phyloP scores from a whole-genome alignment of 2,888 invertebrate genomes.

The Oscheius sp. region DNA sequence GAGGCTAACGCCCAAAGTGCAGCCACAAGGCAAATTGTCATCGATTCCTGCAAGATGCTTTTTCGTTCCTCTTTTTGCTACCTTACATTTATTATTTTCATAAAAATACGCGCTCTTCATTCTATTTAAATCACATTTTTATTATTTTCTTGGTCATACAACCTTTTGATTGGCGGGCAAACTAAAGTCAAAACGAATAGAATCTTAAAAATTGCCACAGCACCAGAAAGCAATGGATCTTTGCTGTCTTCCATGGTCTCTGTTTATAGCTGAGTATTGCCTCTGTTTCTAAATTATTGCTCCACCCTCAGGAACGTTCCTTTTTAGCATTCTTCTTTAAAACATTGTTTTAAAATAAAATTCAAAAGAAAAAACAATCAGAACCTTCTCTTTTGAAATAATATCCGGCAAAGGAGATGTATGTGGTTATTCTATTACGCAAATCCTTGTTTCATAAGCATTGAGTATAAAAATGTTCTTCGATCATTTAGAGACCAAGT shows the following conservation, averaged over 20 bases:
- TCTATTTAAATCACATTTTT: not conserved
- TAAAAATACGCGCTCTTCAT: not conserved
- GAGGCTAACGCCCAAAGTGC: constrained; percentile 14
- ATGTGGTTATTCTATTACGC: no score
- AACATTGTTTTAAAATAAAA: no score
- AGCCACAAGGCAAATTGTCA: constrained; percentile 29
- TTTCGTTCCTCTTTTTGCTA: not conserved
- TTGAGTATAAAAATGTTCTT: no score
- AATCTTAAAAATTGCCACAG: not conserved
- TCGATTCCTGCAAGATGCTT: constrained; percentile 12
- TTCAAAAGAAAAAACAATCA: no score
- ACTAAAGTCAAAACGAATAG: not conserved
- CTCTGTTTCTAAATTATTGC: not conserved
- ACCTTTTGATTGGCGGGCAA: not conserved
- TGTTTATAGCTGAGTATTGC: not conserved
- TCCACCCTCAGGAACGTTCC: not conserved
- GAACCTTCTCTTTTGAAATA: no score
- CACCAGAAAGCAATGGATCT: no score
- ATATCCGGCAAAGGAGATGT: no score
- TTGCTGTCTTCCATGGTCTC: not conserved
- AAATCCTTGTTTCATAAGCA: no score
- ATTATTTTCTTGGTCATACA: not conserved
- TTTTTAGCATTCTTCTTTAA: not conserved
- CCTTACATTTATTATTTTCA: not conserved
- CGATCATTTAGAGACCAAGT: no score